Evolutionary conservation across 2,113 vertebrate genomes (phyloP).

Genomic region (Stigmatopora argus): DNA sequence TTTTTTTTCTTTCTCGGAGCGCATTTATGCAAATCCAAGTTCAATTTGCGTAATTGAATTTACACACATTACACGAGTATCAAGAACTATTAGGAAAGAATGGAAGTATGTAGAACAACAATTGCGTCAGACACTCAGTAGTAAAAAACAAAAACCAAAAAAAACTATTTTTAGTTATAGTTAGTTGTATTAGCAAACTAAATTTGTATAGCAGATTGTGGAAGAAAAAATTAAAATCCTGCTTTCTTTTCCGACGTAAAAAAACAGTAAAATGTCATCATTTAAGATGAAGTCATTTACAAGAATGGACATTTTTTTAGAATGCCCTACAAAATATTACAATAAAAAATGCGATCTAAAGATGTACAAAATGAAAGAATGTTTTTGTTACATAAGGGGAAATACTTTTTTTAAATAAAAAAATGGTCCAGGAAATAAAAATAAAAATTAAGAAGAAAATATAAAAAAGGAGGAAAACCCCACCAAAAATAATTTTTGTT

Average conservation of each 20-base stretch:
- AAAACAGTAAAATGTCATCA: not conserved
- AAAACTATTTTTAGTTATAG: not conserved
- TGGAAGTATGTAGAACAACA: not conserved
- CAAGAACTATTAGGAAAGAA: not conserved
- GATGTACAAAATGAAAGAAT: too few species aligned
- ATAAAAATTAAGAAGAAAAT: too few species aligned
- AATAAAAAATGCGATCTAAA: too few species aligned
- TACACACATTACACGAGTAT: not conserved
- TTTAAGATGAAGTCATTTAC: too few species aligned
- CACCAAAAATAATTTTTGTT: too few species aligned
- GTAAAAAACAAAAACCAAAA: not conserved
- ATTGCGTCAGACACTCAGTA: not conserved
- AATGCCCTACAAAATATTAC: too few species aligned
- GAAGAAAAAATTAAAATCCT: not conserved
- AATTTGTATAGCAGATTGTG: not conserved
- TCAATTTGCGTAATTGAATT: not conserved
- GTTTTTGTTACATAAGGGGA: too few species aligned
- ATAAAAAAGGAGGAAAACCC: too few species aligned
- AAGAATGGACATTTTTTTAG: too few species aligned
- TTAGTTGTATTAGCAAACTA: not conserved
- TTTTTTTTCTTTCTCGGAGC: not conserved
- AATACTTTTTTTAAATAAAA: too few species aligned
- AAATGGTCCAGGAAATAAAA: too few species aligned
- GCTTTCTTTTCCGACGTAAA: not conserved
- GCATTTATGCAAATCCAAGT: not conserved